Conservation (phyloP, 1,140 invertebrate species). For the Onthophagus taurus region DNA sequence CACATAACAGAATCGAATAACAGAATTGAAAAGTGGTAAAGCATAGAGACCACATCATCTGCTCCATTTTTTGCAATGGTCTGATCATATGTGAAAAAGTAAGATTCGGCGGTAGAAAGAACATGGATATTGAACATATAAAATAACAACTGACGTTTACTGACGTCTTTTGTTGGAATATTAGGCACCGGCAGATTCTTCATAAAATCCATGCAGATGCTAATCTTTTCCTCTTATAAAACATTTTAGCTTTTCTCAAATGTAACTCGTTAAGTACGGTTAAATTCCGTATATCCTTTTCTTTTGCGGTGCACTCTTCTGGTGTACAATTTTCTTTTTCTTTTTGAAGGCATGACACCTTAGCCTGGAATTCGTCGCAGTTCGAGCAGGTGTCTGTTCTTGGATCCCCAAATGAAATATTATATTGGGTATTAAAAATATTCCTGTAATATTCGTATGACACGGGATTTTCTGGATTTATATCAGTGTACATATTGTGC, state of each 20-base stretch:
- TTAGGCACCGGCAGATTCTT: too few relatives aligned
- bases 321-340: conserved; percentile 8
- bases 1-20: too few relatives aligned
- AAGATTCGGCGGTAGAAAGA: too few relatives aligned
- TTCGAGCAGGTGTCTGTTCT: background rate
- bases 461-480: conserved; percentile 1
- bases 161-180: too few relatives aligned
- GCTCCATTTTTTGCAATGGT: too few relatives aligned
- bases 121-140: too few relatives aligned
- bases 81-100: too few relatives aligned
- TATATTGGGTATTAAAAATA: conserved; percentile 4
- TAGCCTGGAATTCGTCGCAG: conserved; percentile 2
- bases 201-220: too few relatives aligned
- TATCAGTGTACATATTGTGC: conserved; percentile 1
- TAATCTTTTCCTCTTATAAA: conserved; percentile 6
- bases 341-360: conserved; percentile 5
- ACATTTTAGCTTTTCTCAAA: conserved; percentile 10
- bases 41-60: too few relatives aligned
- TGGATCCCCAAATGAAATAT: conserved; percentile 2
- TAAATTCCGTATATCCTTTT: conserved; percentile 7
- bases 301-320: conserved; percentile 3
- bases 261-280: conserved; percentile 3
- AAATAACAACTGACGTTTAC: too few relatives aligned
- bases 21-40: too few relatives aligned
- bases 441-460: too few relatives aligned